Base-by-base conservation (phyloP, 2,888 invertebrate species). In the Tetranychus piercei region DNA sequence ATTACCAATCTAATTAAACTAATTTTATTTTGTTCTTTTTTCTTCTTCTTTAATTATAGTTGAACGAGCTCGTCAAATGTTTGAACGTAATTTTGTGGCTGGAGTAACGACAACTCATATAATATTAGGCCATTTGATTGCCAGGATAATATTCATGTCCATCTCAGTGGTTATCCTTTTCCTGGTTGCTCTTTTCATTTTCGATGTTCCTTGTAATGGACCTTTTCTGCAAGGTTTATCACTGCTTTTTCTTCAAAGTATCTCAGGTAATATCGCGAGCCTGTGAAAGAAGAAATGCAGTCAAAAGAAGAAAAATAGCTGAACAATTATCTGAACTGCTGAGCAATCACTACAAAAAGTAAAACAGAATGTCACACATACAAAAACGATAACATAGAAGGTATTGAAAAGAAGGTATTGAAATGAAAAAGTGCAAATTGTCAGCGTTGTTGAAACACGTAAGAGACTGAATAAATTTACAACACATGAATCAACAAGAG, bases 91-190 rank as follows among this genome's bases (percentile, higher is more conserved):
- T 43, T 91, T 92, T 89, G 93, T 94, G 66, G 92, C 94, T 70
- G 94, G 94, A 76, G 94, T 95, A 69, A 88, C 90, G 0, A 91
- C 94, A 0, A 89, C 89, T 9, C 94, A 95, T 86, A 90, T 95
- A 80, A 87, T 95, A 79, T 89, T 93, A 82, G 92, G 93, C 1
- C 94, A 94, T 84, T 91, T 95, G 75, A 87, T 92, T 74, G 93
- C 94, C 0, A 94, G 95, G 85, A 92, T 94, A 83, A 89, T 94
- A 77, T 92, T 94, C 34, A 93, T 95, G 91, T 89, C 91, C 79
- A 93, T 94, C 0, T 94, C 95, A 85, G 76, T 77, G 43, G 88
- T 90, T 0, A 85, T 95, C 55, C 92, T 95, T 76, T 87, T 95
- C 4, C 86, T 92, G 79, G 92, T 94, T 85, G 92, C 94, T 89